A percentile compares a stretch with the other conserved stretches of the same genome.
These are phyloP conservation scores for Terrapene triunguis DNA, from an alignment of 2,113 vertebrate species.

Conservation along the genomic window DNA sequence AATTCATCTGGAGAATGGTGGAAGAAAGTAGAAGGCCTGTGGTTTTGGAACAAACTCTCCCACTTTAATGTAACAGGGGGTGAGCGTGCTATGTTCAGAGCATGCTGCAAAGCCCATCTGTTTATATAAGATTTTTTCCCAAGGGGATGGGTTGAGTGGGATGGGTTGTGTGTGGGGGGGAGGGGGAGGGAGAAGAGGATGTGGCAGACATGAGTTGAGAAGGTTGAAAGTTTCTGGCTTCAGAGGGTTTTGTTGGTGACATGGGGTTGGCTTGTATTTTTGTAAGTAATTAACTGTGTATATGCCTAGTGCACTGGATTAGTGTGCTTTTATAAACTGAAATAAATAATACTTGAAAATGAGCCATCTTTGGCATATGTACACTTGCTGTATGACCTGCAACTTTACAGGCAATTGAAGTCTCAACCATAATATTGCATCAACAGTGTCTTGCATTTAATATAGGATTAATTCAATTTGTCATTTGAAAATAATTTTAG, in stretches of 20 bases:
- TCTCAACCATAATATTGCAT: constrained; percentile 2
- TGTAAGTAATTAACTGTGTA: constrained; percentile 51
- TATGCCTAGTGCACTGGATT: constrained; percentile 50
- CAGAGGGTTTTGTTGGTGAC: neutral
- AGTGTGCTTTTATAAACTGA: constrained; percentile 27
- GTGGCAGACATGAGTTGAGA: constrained; percentile 61
- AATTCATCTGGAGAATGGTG: constrained; percentile 15
- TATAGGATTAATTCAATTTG: constrained; percentile 39
- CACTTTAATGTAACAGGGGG: constrained; percentile 42
- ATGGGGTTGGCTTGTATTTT: constrained; percentile 44
- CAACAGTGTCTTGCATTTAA: constrained; percentile 42
- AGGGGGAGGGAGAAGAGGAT: neutral
- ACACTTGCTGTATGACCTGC: constrained; percentile 1
- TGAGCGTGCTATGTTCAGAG: neutral
- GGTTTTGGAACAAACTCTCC: constrained; percentile 29
- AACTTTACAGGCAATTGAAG: constrained; percentile 25
- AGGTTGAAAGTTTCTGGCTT: constrained; percentile 49
- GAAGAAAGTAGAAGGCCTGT: constrained; percentile 13
- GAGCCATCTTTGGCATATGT: constrained; percentile 16
- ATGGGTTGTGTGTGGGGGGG: neutral
- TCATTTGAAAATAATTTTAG: constrained; percentile 46
- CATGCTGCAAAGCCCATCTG: neutral
- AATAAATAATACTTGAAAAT: constrained; percentile 46
- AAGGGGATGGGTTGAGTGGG: constrained; percentile 34
- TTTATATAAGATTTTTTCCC: constrained; percentile 28